Evolutionary conservation across 2,888 invertebrate genomes (phyloP), one percentile per base, ranked within the genome.

Genomic region (Tiphia femorata): DNA sequence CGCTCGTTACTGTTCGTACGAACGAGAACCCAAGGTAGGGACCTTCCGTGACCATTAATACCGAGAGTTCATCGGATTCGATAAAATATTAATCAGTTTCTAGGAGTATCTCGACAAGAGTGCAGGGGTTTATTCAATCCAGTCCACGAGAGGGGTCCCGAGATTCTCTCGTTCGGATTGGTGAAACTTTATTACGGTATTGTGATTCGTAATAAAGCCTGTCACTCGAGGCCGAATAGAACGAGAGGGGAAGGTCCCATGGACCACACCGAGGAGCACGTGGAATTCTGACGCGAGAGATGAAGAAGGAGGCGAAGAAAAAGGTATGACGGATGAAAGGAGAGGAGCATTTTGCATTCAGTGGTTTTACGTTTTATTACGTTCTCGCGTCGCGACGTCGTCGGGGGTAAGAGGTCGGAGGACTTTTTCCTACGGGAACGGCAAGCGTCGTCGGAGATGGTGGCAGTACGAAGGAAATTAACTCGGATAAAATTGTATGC

Each of bases 331-430:
- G 40, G 46, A 40, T 16, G 54, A 29, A 19, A 37, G 29, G 38
- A 48, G 42, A 20, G 48, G 41, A 60, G 47, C 59, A 70, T 73
- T 71, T 76, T 47, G 63, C 49, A 66, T 72, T 72, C 64, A 57
- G 56, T 46, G 62, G 51, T 64, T 64, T 59, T 47, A 59, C 64
- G 64, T 73, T 73, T 73, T 68, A 70, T 72, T 70, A 62, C 62
- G 51, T 43, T 52, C 20, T n/a, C 40, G 44, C 40, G 12, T 8
- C 2, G 33, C 33, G 33, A 33, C n/a, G n/a, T n/a, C n/a, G n/a
- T n/a, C n/a, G n/a, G 43, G 48, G 41, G 56, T 47, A 59, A 56
- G 59, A 51, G 64, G 50, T 59, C 62, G 60, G 52, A 49, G 43
- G 47, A 56, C 56, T 56, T 58, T 53, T 58, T 55, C 30, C 37